Percentiles rank a stretch among this genome's conserved stretches.
Evolutionary conservation across 2,888 invertebrate genomes (phyloP).

Genomic region (Catocala fraxini): DNA sequence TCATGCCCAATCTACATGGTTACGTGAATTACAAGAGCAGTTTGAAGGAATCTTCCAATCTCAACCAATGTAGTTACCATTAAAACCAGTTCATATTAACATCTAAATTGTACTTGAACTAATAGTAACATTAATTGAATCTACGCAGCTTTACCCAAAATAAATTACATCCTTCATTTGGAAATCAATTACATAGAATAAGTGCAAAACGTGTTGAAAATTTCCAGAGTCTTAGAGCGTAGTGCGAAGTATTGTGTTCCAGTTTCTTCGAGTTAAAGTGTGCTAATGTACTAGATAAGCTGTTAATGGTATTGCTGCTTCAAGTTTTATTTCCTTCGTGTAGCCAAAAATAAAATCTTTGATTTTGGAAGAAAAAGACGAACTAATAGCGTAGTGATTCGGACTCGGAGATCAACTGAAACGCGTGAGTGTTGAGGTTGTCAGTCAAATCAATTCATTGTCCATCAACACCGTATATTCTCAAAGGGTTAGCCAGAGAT

Average conservation of each 20-base stretch:
- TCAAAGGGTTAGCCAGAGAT: too few relatives aligned
- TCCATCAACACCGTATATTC: too few relatives aligned
- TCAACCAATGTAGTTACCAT: too few relatives aligned
- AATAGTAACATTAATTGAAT: background rate
- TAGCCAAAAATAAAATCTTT: background rate
- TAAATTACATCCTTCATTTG: conserved; percentile 2
- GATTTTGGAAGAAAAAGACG: too few relatives aligned
- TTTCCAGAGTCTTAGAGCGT: conserved; percentile 9
- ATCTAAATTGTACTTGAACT: background rate
- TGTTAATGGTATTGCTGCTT: conserved; percentile 34
- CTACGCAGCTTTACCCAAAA: background rate
- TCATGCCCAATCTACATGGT: too few relatives aligned
- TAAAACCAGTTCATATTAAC: background rate
- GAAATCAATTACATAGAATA: conserved; percentile 13
- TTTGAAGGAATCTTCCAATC: too few relatives aligned
- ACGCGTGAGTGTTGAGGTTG: too few relatives aligned
- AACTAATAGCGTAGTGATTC: too few relatives aligned
- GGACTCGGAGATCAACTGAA: too few relatives aligned
- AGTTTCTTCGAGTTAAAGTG: conserved; percentile 18
- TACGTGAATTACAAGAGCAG: too few relatives aligned
- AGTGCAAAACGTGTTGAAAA: conserved; percentile 4
- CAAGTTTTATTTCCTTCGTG: conserved; percentile 41
- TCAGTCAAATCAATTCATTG: too few relatives aligned
- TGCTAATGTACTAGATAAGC: conserved; percentile 46
- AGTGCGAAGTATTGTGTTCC: conserved; percentile 17